phyloP scores from a whole-genome alignment of 2,888 invertebrate species.

The Hirtodrosophila confusa region DNA sequence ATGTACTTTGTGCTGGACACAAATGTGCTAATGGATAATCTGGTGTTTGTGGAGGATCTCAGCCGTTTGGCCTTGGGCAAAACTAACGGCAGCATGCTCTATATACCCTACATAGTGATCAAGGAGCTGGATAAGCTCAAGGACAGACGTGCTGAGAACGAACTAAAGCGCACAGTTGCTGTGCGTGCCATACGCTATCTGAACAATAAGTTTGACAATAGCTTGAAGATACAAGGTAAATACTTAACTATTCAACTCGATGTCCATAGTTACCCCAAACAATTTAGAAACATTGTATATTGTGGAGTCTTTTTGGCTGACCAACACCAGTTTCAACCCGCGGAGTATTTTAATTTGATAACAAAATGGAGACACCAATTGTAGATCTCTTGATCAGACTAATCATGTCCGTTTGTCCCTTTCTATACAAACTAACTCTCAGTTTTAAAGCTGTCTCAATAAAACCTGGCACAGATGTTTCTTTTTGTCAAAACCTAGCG shows the following conservation, averaged over 20 bases:
- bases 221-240: constrained; percentile 65
- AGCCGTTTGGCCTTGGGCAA: constrained; percentile 70
- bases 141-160: constrained; percentile 67
- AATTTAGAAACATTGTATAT: no score
- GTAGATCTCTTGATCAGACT: no score
- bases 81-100: constrained; percentile 81
- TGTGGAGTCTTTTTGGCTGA: no score
- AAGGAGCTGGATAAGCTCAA: constrained; percentile 85
- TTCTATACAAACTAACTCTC: no score
- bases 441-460: no score
- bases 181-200: constrained; percentile 78
- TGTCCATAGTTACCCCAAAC: no score
- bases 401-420: no score
- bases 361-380: no score
- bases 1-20: constrained; percentile 85
- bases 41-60: constrained; percentile 83
- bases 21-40: constrained; percentile 84
- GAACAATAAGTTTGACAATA: constrained; percentile 71
- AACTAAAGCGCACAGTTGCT: constrained; percentile 50
- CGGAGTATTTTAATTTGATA: no score
- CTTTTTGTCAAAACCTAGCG: no score
- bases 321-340: no score
- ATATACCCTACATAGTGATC: constrained; percentile 85
- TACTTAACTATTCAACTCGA: neutral
- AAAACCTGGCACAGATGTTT: no score